A percentile compares a stretch with the other conserved stretches of the same genome.
Evolutionary conservation across 2,797 vertebrate species (phyloP).

Genomic region (Mallotus villosus): DNA sequence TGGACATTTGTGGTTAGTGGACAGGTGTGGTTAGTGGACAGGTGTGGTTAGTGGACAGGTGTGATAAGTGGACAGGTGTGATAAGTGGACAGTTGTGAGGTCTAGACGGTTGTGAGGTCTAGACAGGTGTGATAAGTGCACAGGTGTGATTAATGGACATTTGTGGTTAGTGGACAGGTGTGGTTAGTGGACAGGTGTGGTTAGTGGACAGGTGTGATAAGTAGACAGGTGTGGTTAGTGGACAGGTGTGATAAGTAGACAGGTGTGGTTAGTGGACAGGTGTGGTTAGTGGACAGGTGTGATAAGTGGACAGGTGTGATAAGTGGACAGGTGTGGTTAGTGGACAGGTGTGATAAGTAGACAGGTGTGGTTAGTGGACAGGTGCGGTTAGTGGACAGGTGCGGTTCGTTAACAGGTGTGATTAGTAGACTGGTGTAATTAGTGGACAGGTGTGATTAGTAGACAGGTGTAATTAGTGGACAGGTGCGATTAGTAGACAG

Average conservation of each 20-base stretch:
- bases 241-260: not conserved
- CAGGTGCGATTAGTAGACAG: not conserved
- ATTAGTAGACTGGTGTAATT: no score
- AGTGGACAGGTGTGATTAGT: not conserved
- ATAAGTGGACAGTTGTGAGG: not conserved
- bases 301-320: not conserved
- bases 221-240: not conserved
- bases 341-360: not conserved
- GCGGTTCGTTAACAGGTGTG: no score
- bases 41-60: not conserved
- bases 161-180: no score
- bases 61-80: not conserved
- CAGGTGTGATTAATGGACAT: no score
- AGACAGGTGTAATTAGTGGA: not conserved
- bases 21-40: not conserved
- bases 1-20: not conserved
- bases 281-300: not conserved
- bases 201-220: no score
- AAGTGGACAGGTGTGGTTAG: not conserved
- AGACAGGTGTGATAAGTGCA: not conserved
- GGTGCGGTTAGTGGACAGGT: no score
- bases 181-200: no score
- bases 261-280: not conserved
- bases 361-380: no score
- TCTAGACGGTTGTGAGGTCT: no score